A percentile compares a stretch with the other conserved stretches of the same genome.
phyloP scores from a whole-genome alignment of 2,113 vertebrate species.

The Solea solea region DNA sequence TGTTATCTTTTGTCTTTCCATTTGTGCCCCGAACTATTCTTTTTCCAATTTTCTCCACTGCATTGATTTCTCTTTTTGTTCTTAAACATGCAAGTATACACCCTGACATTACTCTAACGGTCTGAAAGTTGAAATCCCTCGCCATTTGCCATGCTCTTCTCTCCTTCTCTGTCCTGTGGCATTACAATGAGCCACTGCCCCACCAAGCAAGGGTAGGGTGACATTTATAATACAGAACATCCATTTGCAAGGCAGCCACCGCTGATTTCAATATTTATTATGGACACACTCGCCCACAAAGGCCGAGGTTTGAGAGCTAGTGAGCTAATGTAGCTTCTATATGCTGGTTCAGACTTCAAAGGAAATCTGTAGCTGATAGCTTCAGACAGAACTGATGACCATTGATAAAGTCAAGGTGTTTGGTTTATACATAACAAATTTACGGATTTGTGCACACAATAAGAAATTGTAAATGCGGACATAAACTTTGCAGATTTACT shows the following conservation, averaged over 20 bases:
- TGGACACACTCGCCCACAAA: constrained; percentile 38
- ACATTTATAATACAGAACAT: constrained; percentile 68
- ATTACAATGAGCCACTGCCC: constrained; percentile 41
- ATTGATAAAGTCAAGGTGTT: constrained; percentile 47
- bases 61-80: constrained; percentile 22
- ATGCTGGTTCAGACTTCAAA: constrained; percentile 54
- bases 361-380: constrained; percentile 45
- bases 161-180: constrained; percentile 30
- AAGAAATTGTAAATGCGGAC: too few species aligned
- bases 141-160: not conserved
- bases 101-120: constrained; percentile 46
- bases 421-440: too few species aligned
- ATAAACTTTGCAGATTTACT: too few species aligned
- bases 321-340: constrained; percentile 56
- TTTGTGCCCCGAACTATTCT: not conserved
- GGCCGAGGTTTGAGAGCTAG: constrained; percentile 21
- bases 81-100: constrained; percentile 24
- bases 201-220: constrained; percentile 19
- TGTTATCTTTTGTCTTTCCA: not conserved
- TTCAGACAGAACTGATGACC: constrained; percentile 54
- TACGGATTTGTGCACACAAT: too few species aligned
- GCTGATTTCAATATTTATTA: constrained; percentile 66
- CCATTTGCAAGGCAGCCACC: constrained; percentile 41
- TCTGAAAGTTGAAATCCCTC: constrained; percentile 41
- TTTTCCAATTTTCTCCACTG: constrained; percentile 7